Evolutionary conservation across 2,888 invertebrate species (phyloP), one percentile per base, ranked within the genome.

Genomic region (Bellardia bayeri): DNA sequence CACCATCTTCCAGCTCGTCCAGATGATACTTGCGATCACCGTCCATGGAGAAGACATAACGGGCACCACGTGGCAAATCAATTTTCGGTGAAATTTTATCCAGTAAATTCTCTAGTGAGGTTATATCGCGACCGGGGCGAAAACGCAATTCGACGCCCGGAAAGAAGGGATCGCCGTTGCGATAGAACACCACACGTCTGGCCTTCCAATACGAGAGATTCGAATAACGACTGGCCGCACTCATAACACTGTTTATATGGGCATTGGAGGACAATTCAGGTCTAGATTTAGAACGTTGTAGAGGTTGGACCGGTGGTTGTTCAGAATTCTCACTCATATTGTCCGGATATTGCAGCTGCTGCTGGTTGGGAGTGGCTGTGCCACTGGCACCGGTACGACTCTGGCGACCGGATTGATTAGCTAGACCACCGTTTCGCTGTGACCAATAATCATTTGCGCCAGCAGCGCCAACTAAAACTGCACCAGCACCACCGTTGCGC

Each of bases 101-200:
- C 90, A 98, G 94, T 63, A 99, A 94, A 16, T 96, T 96, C 91
- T 98, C 98, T 94, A 98, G 94, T 14, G 97, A 97, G 61, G 96
- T 96, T 91, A 98, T 96, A 91, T 98, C 98, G 86, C 98, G 95
- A 2, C 98, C 98, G 0, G 98, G 97, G 89, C 97, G 97, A 92
- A 98, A 98, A 90, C 97, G 95, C 92, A 97, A 96, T 93, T 98
- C 98, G 54, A 98, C 96, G 0, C 98, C 98, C 16, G 97, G 97
- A 92, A 97, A 98, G 92, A 98, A 97, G 0, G 98, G 97, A 92
- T 98, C 98, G 3, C 98, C 98, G 95, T 98, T 99, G 92, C 97
- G 96, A 94, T 97, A 98, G 94, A 99, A 98, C 1, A 97, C 96
- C 83, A 98, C 97, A 75, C 98, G 95, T 85, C 97, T 95, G 0